A percentile compares a stretch with the other conserved stretches of the same genome.
These are phyloP conservation scores for Eospalax fontanierii DNA, from an alignment of 2,797 vertebrate genomes.

Conservation along the genomic window DNA sequence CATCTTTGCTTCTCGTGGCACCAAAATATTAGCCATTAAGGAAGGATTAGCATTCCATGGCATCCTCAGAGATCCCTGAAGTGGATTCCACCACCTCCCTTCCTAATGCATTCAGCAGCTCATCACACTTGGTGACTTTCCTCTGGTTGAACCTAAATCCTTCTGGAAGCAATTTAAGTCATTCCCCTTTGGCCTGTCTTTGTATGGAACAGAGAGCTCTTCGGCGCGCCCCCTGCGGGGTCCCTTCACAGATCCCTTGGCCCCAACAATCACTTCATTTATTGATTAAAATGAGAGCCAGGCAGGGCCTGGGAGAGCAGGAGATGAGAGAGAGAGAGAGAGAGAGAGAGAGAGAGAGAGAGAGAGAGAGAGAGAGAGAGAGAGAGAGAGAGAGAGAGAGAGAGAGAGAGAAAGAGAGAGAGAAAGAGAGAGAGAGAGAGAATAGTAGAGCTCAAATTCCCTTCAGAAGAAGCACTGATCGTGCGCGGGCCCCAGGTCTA, in stretches of 20 bases:
- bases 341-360: neutral
- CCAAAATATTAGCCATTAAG: slow-evolving; percentile 82
- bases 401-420: neutral
- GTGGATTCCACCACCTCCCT: slow-evolving; percentile 74
- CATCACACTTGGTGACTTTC: slow-evolving; percentile 64
- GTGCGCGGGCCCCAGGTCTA: neutral
- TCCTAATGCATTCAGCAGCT: slow-evolving; percentile 79
- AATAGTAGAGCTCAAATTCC: neutral
- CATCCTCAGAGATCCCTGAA: slow-evolving; percentile 75
- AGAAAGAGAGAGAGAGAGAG: too few relatives aligned
- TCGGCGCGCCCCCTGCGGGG: slow-evolving; percentile 28
- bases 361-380: neutral
- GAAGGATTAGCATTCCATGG: slow-evolving; percentile 81
- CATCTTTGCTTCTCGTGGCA: slow-evolving; percentile 77
- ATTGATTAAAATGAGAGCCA: slow-evolving; percentile 61
- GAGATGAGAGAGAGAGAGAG: neutral
- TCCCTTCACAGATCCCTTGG: slow-evolving; percentile 68
- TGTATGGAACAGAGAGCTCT: slow-evolving; percentile 70
- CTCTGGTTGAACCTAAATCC: slow-evolving; percentile 75
- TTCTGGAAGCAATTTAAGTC: slow-evolving; percentile 84
- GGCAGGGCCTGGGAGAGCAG: neutral
- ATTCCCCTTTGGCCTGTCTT: slow-evolving; percentile 77
- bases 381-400: neutral
- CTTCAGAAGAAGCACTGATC: slow-evolving; percentile 23
- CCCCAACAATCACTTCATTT: slow-evolving; percentile 49